phyloP scores from a whole-genome alignment of 2,888 invertebrate species.

The Orthonychiurus folsomi region DNA sequence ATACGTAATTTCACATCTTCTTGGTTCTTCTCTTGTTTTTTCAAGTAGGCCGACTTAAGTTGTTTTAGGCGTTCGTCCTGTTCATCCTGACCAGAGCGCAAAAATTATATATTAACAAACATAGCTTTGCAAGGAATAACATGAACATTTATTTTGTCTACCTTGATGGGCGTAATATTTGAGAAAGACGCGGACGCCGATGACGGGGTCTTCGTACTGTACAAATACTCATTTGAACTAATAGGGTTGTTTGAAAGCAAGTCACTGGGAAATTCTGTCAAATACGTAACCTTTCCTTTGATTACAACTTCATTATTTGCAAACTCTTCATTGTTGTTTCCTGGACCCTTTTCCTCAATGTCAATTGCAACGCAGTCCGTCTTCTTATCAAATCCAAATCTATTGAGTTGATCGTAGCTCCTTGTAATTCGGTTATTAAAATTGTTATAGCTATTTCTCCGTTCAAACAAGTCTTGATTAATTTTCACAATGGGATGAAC shows the following conservation, averaged over 20 bases:
- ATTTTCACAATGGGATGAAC: neutral
- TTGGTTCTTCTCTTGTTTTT: slow-evolving; percentile 28
- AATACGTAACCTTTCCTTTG: slow-evolving; percentile 38
- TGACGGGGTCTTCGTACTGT: neutral
- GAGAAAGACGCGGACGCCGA: neutral
- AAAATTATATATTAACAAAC: neutral
- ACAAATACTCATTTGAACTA: slow-evolving; percentile 25
- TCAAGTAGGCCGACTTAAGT: slow-evolving; percentile 40
- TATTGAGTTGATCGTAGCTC: neutral
- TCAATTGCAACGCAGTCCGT: neutral
- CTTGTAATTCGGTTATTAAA: neutral
- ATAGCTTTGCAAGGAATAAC: too few species aligned
- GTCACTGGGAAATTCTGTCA: slow-evolving; percentile 35
- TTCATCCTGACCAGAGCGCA: slow-evolving; percentile 32
- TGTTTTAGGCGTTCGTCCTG: slow-evolving; percentile 40
- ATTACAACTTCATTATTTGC: slow-evolving; percentile 9
- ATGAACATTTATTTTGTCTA: too few species aligned
- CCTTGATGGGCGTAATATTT: neutral
- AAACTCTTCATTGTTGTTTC: neutral
- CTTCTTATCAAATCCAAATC: neutral
- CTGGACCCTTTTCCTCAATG: neutral
- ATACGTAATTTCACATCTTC: slow-evolving; percentile 2
- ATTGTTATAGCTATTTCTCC: neutral
- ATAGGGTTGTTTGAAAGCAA: slow-evolving; percentile 19
- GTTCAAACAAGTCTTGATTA: neutral